Conservation (phyloP, 2,113 vertebrate species). For the Protomyctophum bolini region DNA sequence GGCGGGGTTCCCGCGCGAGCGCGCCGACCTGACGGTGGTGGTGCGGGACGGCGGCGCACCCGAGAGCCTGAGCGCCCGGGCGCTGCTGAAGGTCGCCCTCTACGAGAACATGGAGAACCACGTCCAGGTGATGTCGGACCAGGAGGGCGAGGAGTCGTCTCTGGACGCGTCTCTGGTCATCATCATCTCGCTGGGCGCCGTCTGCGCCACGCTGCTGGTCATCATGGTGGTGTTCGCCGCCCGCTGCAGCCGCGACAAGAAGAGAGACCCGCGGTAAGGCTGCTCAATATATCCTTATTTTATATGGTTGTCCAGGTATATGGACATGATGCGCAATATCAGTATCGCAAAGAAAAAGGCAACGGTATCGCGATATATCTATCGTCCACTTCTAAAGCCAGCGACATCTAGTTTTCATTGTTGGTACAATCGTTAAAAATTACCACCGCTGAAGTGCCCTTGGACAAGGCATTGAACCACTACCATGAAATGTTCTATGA, state of each 20-base stretch:
- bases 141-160: slow-evolving; percentile 60
- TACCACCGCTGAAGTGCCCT: too few relatives aligned
- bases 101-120: slow-evolving; percentile 83
- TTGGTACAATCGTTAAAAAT: too few relatives aligned
- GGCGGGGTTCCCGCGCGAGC: slow-evolving; percentile 80
- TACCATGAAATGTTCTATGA: too few relatives aligned
- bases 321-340: too few relatives aligned
- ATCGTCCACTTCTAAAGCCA: too few relatives aligned
- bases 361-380: too few relatives aligned
- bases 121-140: slow-evolving; percentile 73
- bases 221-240: slow-evolving; percentile 95
- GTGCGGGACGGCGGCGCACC: slow-evolving; percentile 89
- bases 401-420: too few relatives aligned
- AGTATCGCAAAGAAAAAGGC: too few relatives aligned
- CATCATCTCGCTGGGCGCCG: slow-evolving; percentile 89
- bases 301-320: too few relatives aligned
- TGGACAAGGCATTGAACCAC: too few relatives aligned
- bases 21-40: slow-evolving; percentile 83
- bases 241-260: slow-evolving; percentile 91
- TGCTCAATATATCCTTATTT: too few relatives aligned
- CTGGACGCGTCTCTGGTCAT: slow-evolving; percentile 89
- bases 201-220: slow-evolving; percentile 87
- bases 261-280: slow-evolving; percentile 79
- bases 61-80: slow-evolving; percentile 88
- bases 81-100: slow-evolving; percentile 85